These are phyloP conservation scores for Lasioglossum leucozonium DNA, from an alignment of 2,888 invertebrate species.

Conservation along the genomic window DNA sequence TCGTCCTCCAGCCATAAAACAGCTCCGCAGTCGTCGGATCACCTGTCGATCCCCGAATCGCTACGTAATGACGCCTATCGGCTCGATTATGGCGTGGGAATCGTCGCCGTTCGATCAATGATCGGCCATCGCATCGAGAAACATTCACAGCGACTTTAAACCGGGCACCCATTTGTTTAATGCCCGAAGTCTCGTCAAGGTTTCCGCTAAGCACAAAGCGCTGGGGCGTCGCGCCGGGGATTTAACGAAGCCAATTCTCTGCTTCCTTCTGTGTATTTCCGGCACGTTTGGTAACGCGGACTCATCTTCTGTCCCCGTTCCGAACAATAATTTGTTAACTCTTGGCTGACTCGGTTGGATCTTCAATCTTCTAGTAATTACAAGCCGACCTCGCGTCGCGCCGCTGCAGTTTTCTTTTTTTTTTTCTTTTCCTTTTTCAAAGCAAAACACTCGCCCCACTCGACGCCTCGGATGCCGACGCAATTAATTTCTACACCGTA, in stretches of 20 bases:
- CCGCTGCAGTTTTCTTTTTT: neutral
- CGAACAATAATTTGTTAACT: conserved; percentile 40
- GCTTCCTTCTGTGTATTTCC: conserved; percentile 29
- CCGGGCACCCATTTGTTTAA: conserved; percentile 20
- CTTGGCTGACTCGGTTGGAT: neutral
- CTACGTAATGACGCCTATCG: conserved; percentile 10
- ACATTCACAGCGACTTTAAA: neutral
- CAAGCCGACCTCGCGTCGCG: neutral
- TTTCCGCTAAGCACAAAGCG: conserved; percentile 4
- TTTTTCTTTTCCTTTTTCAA: no score
- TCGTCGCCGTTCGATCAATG: neutral
- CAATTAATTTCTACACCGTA: neutral
- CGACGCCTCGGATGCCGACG: neutral
- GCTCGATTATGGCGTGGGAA: neutral
- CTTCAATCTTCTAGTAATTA: conserved; percentile 22
- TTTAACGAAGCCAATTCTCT: conserved; percentile 48
- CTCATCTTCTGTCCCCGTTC: neutral
- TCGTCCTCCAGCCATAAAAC: conserved; percentile 14
- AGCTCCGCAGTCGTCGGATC: conserved; percentile 19
- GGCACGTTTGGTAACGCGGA: conserved; percentile 33
- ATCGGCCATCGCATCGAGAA: neutral
- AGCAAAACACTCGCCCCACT: neutral
- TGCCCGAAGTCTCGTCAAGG: neutral
- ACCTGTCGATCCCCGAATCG: conserved; percentile 1
- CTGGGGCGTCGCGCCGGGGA: neutral